Conservation (phyloP, 2,797 vertebrate genomes). For the Diplodus puntazzo region DNA sequence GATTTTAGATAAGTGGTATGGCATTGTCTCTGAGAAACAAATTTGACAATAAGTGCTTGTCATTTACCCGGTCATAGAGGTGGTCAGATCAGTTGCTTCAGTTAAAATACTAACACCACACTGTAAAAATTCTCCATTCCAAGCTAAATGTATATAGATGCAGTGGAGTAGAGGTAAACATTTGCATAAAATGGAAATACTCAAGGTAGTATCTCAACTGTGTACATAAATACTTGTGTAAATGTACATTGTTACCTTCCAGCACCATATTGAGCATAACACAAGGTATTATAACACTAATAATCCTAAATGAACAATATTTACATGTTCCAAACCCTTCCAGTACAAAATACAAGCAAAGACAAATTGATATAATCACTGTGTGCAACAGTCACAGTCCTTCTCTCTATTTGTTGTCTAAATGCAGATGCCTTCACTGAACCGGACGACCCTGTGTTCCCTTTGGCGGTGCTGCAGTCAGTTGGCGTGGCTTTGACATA, state of each 20-base stretch:
- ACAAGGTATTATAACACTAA: not conserved
- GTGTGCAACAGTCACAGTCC: slow-evolving; percentile 1
- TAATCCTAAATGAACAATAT: not conserved
- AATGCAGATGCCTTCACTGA: slow-evolving; percentile 87
- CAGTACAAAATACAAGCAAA: not conserved
- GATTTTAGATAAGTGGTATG: slow-evolving; percentile 2
- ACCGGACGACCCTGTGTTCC: slow-evolving; percentile 88
- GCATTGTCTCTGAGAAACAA: not conserved
- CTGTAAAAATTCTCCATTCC: not conserved
- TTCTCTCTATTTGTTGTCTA: slow-evolving; percentile 24
- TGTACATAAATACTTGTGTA: not conserved
- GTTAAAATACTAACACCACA: not conserved
- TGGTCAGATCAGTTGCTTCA: not conserved
- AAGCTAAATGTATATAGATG: not conserved
- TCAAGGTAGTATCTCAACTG: too few relatives aligned
- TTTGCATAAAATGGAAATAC: not conserved
- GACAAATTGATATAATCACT: not conserved
- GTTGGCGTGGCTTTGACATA: slow-evolving; percentile 89
- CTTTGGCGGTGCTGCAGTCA: slow-evolving; percentile 87
- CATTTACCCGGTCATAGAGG: not conserved
- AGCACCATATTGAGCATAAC: not conserved
- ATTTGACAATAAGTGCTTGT: not conserved
- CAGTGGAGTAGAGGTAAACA: not conserved
- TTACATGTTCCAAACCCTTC: not conserved
- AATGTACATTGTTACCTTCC: not conserved